These are phyloP conservation scores for Aurelia coerulea DNA, from an alignment of 30 jellyfish, hydroid and myxozoan genomes.

Conservation along the genomic window DNA sequence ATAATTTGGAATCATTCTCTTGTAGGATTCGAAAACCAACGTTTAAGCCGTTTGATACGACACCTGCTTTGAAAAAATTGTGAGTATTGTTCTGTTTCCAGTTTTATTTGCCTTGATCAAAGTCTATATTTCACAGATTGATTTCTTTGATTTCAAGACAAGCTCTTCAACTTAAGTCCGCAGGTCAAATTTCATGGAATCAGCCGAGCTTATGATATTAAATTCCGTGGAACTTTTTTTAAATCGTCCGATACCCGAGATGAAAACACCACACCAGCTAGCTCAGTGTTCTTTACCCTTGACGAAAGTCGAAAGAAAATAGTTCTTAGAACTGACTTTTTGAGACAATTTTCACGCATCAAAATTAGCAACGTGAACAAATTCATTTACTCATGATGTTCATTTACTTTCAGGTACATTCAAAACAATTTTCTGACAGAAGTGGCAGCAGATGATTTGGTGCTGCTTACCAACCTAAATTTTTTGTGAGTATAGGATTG, in stretches of 20 bases:
- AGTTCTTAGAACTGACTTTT: background rate
- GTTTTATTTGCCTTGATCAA: background rate
- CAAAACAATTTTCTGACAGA: constrained; percentile 38
- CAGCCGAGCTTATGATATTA: too few relatives aligned
- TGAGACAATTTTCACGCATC: background rate
- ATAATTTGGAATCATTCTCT: background rate
- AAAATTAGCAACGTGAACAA: background rate
- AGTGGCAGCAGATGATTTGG: constrained; percentile 61
- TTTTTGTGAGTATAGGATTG: constrained; percentile 63
- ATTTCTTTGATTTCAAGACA: background rate
- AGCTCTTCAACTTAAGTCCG: too few relatives aligned
- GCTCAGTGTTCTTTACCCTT: background rate
- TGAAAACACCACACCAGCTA: background rate
- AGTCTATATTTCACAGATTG: too few relatives aligned
- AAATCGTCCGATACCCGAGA: background rate
- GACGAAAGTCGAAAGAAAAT: background rate
- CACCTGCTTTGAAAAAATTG: constrained; percentile 62
- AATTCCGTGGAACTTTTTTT: background rate
- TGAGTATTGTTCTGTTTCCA: constrained; percentile 21
- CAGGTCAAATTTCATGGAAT: background rate
- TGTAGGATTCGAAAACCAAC: constrained; percentile 67
- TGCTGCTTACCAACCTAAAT: constrained; percentile 15
- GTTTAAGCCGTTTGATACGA: constrained; percentile 76
- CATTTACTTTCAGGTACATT: constrained; percentile 40
- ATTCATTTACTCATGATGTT: background rate